A percentile compares a stretch with the other conserved stretches of the same genome.
Evolutionary conservation across 2,888 invertebrate species (phyloP).

Genomic region (Chaetogeoica ovagalla): DNA sequence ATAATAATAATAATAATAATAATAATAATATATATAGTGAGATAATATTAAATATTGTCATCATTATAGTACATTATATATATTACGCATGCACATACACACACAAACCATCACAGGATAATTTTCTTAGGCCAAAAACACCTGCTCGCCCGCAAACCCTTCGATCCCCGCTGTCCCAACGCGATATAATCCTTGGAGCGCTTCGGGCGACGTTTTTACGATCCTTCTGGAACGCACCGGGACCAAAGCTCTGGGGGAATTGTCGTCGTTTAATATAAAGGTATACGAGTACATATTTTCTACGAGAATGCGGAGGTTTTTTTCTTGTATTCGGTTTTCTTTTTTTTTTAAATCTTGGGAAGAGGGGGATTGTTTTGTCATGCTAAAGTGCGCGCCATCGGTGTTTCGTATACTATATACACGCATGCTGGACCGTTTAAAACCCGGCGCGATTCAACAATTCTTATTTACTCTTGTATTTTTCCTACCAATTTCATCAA

Average conservation of each 20-base stretch:
- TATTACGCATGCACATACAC: background rate
- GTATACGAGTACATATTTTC: background rate
- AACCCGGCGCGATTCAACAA: slow-evolving; percentile 13
- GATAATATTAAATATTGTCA: background rate
- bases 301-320: background rate
- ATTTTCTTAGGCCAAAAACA: background rate
- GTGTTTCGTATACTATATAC: slow-evolving; percentile 3
- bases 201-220: slow-evolving; percentile 34
- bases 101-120: background rate
- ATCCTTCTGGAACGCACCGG: slow-evolving; percentile 6
- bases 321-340: background rate
- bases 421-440: background rate
- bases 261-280: background rate
- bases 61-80: background rate
- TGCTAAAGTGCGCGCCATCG: slow-evolving; percentile 10
- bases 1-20: too few relatives aligned
- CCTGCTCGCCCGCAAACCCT: too few relatives aligned
- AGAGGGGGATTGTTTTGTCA: slow-evolving; percentile 6
- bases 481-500: too few relatives aligned
- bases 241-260: slow-evolving; percentile 6
- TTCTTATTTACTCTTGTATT: too few relatives aligned
- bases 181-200: background rate
- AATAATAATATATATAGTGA: background rate
- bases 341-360: background rate
- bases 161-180: background rate